Evolutionary conservation across 2,797 vertebrate species (phyloP), one percentile per base, ranked within the genome.

Genomic region (Neosilurus mollespiculum): DNA sequence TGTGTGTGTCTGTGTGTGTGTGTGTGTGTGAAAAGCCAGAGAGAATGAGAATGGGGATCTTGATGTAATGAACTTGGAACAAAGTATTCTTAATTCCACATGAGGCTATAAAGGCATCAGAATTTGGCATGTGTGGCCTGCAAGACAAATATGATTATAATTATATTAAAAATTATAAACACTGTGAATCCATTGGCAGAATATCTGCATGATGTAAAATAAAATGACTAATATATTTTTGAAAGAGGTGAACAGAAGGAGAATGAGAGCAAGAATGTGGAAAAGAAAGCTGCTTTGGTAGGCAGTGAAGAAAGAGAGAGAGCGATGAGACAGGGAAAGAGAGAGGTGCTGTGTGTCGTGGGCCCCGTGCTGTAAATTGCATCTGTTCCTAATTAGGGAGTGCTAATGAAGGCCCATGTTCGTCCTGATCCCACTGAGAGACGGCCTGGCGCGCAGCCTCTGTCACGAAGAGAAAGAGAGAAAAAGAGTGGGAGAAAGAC

Each of bases 321-420:
- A 82, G 9, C 64, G 81, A 82, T 58, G 70, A 84, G 43, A 80
- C 72, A 62, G 53, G 34, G 64, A 83, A 65, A 85, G 80, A 77
- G 86, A 86, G 80, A 79, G 78, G 87, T 78, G 88, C 84, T 87
- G 87, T 86, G 80, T 86, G 84, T 34, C 83, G 81, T 80, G 87
- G 86, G 85, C 82, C 82, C 86, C 86, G 88, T 85, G 76, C 66
- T 88, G 86, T 87, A 93, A 92, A 94, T 92, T 93, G 93, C 93
- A 94, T 94, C 93, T 94, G 94, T 94, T 94, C 93, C 93, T 94
- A 94, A 95, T 94, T 94, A 95, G 91, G 91, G 92, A 92, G 94
- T 94, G 94, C 93, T 95, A 94, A 95, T 95, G 94, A 94, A 95
- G 91, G 91, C 91, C 92, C 91, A 91, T 93, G 91, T 91, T 93